Evolutionary conservation across 2,797 vertebrate genomes (phyloP).

Genomic region (Sebastolobus alascanus): DNA sequence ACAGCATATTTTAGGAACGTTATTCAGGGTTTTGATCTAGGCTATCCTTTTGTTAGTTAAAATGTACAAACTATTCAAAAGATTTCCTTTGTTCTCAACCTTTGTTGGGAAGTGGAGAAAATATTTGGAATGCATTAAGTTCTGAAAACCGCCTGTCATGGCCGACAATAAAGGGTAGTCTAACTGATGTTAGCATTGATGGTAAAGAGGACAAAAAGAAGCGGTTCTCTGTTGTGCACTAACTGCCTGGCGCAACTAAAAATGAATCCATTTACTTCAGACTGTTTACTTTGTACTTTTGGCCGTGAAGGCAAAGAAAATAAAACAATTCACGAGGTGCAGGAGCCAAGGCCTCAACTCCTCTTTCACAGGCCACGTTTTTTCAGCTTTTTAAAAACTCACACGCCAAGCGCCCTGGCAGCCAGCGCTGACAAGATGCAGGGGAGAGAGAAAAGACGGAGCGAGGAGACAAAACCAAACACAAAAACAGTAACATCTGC

Average conservation of each 20-base stretch:
- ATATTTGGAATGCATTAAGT: slow-evolving; percentile 85
- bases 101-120: slow-evolving; percentile 77
- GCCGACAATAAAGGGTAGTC: slow-evolving; percentile 76
- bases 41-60: slow-evolving; percentile 68
- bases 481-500: slow-evolving; percentile 90
- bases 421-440: slow-evolving; percentile 77
- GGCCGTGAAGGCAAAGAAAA: slow-evolving; percentile 77
- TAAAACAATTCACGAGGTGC: slow-evolving; percentile 74
- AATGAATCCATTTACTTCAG: slow-evolving; percentile 88
- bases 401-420: slow-evolving; percentile 83
- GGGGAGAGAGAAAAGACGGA: slow-evolving; percentile 68
- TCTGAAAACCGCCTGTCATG: slow-evolving; percentile 82
- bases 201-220: slow-evolving; percentile 82
- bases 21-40: slow-evolving; percentile 75
- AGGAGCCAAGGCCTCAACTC: slow-evolving; percentile 83
- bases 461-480: slow-evolving; percentile 81
- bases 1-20: slow-evolving; percentile 70
- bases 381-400: slow-evolving; percentile 83
- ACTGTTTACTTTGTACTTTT: slow-evolving; percentile 89
- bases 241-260: slow-evolving; percentile 84
- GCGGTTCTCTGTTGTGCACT: slow-evolving; percentile 77
- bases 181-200: slow-evolving; percentile 84
- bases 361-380: slow-evolving; percentile 82
- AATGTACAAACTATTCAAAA: slow-evolving; percentile 80
- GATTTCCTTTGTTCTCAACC: slow-evolving; percentile 67